Evolutionary conservation across 2,888 invertebrate genomes (phyloP), one percentile per base, ranked within the genome.

Genomic region (Allophyes oxyacanthae): DNA sequence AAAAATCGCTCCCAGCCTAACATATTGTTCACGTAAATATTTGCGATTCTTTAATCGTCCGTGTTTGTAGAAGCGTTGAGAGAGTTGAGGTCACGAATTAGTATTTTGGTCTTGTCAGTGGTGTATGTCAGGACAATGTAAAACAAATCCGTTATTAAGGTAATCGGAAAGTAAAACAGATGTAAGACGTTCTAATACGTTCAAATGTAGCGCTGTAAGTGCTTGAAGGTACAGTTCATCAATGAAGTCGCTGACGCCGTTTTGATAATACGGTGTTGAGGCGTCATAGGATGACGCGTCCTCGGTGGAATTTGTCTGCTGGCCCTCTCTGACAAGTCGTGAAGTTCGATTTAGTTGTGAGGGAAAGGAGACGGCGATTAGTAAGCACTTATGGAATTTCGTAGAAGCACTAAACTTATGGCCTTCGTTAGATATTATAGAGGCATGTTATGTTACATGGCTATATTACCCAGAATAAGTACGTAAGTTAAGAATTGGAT

Each of bases 11-110:
- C 80, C 79, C 83, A 81, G 75, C 79, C 82, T 83, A 89, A 87
- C 86, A 84, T 82, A 90, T 91, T 93, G 89, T 92, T 90, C 86
- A 85, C 87, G 84, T 87, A 88, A 89, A 89, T 80, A 86, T 89
- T 88, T 82, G 81, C 75, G 67, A 81, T 84, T 82, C 81, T 79
- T 75, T 72, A 75, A 75, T 74, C 65, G 75, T 74, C 66, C 66
- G 55, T 60, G 72, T 69, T 75, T 74, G 59, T 70, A 50, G 60
- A 67, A 71, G 63, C 62, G 59, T 63, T 49, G 40, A 32, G 60
- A 55, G 46, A 62, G 60, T 67, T 59, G 69, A 77, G 65, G 54
- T 61, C 72, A 75, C 55, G 59, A 59, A 69, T 75, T 64, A 62
- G 62, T 66, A 76, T 76, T 76, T 76, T 48, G 52, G 41, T 59